A percentile compares a stretch with the other conserved stretches of the same genome.
phyloP scores from a whole-genome alignment of 2,797 vertebrate genomes.

The Falco peregrinus region DNA sequence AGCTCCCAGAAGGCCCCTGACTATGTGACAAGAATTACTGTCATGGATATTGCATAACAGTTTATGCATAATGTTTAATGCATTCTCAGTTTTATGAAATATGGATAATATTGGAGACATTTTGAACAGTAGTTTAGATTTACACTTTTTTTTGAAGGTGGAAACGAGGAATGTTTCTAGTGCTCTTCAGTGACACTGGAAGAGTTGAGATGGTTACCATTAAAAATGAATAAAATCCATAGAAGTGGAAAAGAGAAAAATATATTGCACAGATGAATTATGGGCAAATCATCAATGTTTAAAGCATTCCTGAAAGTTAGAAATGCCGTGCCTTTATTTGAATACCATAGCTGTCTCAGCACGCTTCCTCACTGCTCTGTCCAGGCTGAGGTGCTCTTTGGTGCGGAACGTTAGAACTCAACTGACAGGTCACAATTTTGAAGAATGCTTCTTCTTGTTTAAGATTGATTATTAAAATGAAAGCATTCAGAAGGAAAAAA shows the following conservation, averaged over 20 bases:
- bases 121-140: background rate
- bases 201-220: background rate
- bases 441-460: background rate
- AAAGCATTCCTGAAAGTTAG: background rate
- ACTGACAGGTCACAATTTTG: background rate
- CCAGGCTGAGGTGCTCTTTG: background rate
- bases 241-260: background rate
- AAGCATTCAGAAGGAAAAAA: background rate
- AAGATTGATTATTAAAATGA: background rate
- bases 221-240: constrained; percentile 19
- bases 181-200: background rate
- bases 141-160: constrained; percentile 13
- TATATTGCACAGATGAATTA: background rate
- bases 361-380: background rate
- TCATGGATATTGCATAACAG: constrained; percentile 9
- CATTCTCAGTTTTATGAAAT: constrained; percentile 27
- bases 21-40: constrained; percentile 4
- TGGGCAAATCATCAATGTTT: background rate
- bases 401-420: background rate
- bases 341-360: background rate
- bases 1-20: constrained; percentile 12
- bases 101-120: background rate
- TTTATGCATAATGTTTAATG: constrained; percentile 37
- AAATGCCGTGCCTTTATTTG: background rate
- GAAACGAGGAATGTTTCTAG: constrained; percentile 4